Percentiles rank a stretch among this genome's conserved stretches.
These are phyloP conservation scores for Gryon sp. DNA, from an alignment of 1,140 invertebrate species.

Conservation along the genomic window DNA sequence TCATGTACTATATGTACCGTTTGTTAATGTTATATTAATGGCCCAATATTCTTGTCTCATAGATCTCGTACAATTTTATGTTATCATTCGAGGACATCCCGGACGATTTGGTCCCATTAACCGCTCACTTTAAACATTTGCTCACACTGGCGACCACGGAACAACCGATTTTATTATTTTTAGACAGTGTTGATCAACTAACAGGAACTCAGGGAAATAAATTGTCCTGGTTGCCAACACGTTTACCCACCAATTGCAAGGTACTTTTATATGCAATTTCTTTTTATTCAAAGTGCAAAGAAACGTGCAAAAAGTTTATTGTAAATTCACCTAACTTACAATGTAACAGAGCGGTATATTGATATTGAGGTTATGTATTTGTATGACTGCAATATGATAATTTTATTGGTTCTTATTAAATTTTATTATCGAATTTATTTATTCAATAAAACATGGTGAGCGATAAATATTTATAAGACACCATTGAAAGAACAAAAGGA, in stretches of 20 bases:
- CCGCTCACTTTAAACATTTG: constrained; percentile 96
- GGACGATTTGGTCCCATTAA: constrained; percentile 96
- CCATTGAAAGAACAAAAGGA: neutral
- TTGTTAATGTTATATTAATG: constrained; percentile 41
- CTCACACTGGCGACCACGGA: constrained; percentile 89
- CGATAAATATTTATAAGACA: no score
- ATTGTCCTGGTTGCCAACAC: constrained; percentile 96
- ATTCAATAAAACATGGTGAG: no score
- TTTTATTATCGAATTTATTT: no score
- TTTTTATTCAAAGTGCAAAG: no score
- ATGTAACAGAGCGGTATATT: no score
- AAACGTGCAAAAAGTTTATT: no score
- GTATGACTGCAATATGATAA: no score
- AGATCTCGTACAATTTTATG: constrained; percentile 97
- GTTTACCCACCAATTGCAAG: constrained; percentile 94
- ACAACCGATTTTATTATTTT: constrained; percentile 91
- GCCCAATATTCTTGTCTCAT: constrained; percentile 61
- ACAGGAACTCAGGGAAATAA: constrained; percentile 97
- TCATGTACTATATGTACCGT: no score
- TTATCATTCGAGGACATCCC: constrained; percentile 95
- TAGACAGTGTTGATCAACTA: constrained; percentile 96
- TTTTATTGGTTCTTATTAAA: no score
- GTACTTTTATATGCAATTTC: constrained; percentile 75
- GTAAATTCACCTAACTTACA: no score
- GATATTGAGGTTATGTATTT: no score